phyloP scores from a whole-genome alignment of 2,113 vertebrate species.

The Geococcyx californianus region DNA sequence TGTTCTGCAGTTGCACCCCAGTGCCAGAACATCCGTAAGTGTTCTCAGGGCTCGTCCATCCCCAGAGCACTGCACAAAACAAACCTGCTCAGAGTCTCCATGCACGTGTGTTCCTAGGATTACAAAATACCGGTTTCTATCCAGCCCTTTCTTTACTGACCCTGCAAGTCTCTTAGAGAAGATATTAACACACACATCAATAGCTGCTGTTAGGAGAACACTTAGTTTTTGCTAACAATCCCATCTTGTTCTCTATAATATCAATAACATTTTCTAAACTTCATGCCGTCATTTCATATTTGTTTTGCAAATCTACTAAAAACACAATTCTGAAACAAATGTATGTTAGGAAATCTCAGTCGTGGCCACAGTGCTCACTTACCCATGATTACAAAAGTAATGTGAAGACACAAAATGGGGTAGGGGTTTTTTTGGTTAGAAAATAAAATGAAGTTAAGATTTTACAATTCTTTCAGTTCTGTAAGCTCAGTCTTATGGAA shows the following conservation, averaged over 20 bases:
- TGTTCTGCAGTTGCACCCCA: not conserved
- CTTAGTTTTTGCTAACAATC: not conserved
- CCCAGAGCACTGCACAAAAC: fast-evolving
- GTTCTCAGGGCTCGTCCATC: fast-evolving
- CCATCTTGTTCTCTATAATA: not conserved
- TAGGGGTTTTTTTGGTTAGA: conserved; percentile 19
- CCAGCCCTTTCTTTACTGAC: not conserved
- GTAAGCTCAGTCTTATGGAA: conserved; percentile 20
- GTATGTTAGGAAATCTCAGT: not conserved
- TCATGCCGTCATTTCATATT: not conserved
- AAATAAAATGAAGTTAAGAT: conserved; percentile 35
- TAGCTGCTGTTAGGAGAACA: too few relatives aligned
- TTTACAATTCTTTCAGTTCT: not conserved
- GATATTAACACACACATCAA: too few relatives aligned
- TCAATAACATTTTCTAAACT: not conserved
- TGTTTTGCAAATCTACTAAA: not conserved
- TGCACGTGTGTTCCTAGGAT: not conserved
- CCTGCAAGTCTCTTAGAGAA: not conserved
- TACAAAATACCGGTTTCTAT: fast-evolving
- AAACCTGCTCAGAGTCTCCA: not conserved
- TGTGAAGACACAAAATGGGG: not conserved
- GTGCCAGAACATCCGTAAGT: fast-evolving
- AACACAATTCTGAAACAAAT: not conserved
- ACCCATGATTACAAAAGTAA: not conserved
- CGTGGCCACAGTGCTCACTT: not conserved